Evolutionary conservation across 2,888 invertebrate genomes (phyloP).

Genomic region (Sialis lutaria): DNA sequence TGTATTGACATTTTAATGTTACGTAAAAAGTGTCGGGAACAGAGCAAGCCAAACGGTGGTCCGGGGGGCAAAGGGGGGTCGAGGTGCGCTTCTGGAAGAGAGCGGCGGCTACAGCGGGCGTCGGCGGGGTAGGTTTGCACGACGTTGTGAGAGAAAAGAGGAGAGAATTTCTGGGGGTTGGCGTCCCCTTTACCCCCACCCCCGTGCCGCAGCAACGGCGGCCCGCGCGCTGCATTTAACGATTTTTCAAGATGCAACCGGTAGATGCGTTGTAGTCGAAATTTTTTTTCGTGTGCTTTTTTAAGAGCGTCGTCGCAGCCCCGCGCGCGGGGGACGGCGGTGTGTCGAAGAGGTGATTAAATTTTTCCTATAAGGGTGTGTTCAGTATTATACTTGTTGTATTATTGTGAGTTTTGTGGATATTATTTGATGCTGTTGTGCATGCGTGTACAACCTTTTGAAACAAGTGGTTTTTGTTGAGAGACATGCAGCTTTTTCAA

Average conservation of each 20-base stretch:
- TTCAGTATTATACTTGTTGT: conserved; percentile 4
- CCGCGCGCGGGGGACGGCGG: conserved; percentile 4
- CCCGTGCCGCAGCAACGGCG: neutral
- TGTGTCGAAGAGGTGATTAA: conserved; percentile 3
- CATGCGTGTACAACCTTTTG: no score
- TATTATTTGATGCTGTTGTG: no score
- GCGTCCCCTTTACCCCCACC: neutral
- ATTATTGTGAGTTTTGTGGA: no score
- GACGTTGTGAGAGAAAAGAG: conserved; percentile 8
- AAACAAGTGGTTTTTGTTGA: no score
- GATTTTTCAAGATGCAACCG: conserved; percentile 29
- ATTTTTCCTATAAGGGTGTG: conserved; percentile 8
- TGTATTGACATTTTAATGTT: no score
- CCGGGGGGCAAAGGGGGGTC: conserved; percentile 5
- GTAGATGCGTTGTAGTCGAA: conserved; percentile 22
- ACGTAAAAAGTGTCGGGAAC: no score
- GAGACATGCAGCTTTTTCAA: no score
- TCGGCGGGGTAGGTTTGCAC: conserved; percentile 10
- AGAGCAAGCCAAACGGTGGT: no score
- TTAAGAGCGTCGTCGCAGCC: conserved; percentile 3
- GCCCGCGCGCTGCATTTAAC: conserved; percentile 19
- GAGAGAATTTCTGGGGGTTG: conserved; percentile 8
- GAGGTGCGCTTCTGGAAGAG: neutral
- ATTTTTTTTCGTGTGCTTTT: conserved; percentile 6
- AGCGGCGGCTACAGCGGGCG: conserved; percentile 3